Percentiles rank a stretch among this genome's conserved stretches.
phyloP scores from a whole-genome alignment of 2,113 vertebrate genomes.

The Bostrychus sinensis region DNA sequence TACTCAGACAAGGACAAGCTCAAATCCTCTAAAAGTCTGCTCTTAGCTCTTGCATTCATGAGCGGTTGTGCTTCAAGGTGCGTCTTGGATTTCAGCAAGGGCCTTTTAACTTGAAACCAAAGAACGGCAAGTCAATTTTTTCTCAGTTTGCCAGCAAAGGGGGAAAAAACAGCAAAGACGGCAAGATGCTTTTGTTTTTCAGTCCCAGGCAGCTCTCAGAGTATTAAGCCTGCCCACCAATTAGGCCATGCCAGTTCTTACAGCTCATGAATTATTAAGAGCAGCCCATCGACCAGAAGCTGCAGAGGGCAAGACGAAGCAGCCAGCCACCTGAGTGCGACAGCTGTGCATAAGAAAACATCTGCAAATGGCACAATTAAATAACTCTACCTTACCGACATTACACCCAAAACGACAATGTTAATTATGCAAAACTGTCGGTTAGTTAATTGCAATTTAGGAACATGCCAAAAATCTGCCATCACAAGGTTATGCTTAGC shows the following conservation, averaged over 20 bases:
- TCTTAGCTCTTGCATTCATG: slow-evolving; percentile 35
- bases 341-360: slow-evolving; percentile 48
- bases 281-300: slow-evolving; percentile 54
- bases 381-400: background rate
- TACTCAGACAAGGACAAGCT: slow-evolving; percentile 12
- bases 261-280: slow-evolving; percentile 76
- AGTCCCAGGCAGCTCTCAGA: slow-evolving; percentile 52
- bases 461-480: background rate
- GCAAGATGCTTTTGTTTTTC: slow-evolving; percentile 49
- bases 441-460: background rate
- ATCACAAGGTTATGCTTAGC: background rate
- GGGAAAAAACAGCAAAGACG: background rate
- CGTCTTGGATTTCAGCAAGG: slow-evolving; percentile 57
- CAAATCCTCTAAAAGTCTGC: slow-evolving; percentile 39
- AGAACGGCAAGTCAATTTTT: slow-evolving; percentile 39
- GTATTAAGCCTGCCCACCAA: slow-evolving; percentile 64
- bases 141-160: slow-evolving; percentile 11
- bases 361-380: slow-evolving; percentile 31
- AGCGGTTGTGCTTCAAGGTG: slow-evolving; percentile 48
- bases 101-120: slow-evolving; percentile 59
- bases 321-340: slow-evolving; percentile 57
- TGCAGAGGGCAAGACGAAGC: slow-evolving; percentile 38
- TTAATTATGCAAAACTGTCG: background rate
- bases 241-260: slow-evolving; percentile 63
- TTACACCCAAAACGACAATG: background rate